These are phyloP conservation scores for Eulacestoma nigropectus DNA, from an alignment of 2,113 vertebrate species.

Conservation along the genomic window DNA sequence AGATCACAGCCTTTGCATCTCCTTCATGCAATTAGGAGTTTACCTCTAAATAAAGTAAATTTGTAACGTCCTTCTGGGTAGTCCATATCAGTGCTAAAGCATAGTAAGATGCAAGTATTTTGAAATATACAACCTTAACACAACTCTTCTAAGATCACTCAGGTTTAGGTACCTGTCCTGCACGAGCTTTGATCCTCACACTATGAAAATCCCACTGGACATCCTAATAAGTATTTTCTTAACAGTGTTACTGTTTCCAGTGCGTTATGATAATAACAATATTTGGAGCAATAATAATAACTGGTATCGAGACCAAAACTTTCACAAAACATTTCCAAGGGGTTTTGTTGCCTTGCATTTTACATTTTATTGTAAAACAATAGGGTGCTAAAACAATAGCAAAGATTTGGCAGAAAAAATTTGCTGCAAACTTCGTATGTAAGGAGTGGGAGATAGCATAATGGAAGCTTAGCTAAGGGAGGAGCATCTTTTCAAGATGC, in stretches of 20 bases:
- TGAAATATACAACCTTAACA: not conserved
- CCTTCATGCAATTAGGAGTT: not conserved
- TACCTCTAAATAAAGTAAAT: not conserved
- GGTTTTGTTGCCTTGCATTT: not conserved
- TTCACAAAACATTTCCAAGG: not conserved
- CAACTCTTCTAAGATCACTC: not conserved
- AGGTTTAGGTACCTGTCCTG: not conserved
- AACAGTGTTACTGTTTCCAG: not conserved
- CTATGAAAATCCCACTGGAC: not conserved
- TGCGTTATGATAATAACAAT: not conserved
- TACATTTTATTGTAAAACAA: not conserved
- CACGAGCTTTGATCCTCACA: not conserved
- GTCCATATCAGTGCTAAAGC: not conserved
- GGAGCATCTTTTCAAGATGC: not conserved
- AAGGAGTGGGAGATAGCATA: not conserved
- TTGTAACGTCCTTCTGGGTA: fast-evolving
- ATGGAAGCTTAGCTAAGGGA: not conserved
- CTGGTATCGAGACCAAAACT: not conserved
- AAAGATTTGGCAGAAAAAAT: not conserved
- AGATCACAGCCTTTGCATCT: not conserved
- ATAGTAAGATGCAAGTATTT: not conserved
- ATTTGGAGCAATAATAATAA: not conserved
- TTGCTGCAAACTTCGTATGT: not conserved
- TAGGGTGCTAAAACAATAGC: not conserved
- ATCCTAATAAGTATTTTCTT: not conserved